These are phyloP conservation scores for Nettapus auritus DNA, from an alignment of 2,113 vertebrate genomes.

Conservation along the genomic window DNA sequence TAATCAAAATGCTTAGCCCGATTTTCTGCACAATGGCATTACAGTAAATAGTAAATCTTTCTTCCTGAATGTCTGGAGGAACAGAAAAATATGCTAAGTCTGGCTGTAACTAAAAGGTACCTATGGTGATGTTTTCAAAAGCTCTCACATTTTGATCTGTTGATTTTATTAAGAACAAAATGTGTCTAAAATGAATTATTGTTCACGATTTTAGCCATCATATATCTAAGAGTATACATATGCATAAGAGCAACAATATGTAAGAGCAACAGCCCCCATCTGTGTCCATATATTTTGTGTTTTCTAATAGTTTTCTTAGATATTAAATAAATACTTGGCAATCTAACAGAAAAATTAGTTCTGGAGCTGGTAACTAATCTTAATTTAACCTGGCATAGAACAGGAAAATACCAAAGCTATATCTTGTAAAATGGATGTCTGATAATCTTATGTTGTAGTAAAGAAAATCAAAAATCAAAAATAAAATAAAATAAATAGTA, in stretches of 20 bases:
- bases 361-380: background rate
- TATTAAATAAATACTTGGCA: background rate
- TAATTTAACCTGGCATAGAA: background rate
- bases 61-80: background rate
- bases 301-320: background rate
- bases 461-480: background rate
- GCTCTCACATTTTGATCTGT: background rate
- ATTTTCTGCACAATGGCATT: background rate
- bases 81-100: background rate
- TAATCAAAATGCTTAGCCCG: background rate
- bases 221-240: too few species aligned
- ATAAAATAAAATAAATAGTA: fast-evolving
- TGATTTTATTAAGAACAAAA: background rate
- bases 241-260: too few species aligned
- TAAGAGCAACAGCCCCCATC: background rate
- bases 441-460: background rate
- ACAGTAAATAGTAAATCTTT: background rate
- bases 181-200: background rate
- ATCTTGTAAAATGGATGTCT: background rate
- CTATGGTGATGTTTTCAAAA: background rate
- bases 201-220: background rate
- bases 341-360: background rate
- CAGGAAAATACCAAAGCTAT: background rate
- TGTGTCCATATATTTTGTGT: background rate
- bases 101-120: background rate